Conservation (phyloP, 2,797 vertebrate species). For the Acrossocheilus fasciatus region DNA sequence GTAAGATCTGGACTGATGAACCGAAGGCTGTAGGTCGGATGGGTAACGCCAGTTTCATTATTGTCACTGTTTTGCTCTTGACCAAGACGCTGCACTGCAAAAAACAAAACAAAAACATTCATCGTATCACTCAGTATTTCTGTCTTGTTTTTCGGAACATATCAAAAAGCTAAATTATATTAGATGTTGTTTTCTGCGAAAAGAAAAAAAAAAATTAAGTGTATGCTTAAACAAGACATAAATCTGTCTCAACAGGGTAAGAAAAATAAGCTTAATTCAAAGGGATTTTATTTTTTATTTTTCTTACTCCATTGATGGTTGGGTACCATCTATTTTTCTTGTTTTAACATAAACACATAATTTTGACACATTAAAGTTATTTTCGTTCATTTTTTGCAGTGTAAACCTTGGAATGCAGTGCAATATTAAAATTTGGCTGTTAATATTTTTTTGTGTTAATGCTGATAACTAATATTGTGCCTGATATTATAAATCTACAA, state of each 20-base stretch:
- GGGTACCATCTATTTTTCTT: not conserved
- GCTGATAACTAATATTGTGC: not conserved
- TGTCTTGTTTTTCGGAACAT: not conserved
- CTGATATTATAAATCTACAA: not conserved
- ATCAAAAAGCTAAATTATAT: not conserved
- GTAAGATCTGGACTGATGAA: not conserved
- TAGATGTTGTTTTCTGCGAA: too few relatives aligned
- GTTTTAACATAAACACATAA: not conserved
- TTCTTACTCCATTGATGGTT: too few relatives aligned
- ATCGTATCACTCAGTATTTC: fast-evolving
- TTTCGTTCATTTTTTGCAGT: not conserved
- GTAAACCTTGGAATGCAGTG: not conserved
- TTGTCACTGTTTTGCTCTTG: not conserved
- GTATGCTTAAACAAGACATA: not conserved
- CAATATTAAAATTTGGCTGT: not conserved
- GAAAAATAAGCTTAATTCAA: not conserved
- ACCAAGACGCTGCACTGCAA: too few relatives aligned
- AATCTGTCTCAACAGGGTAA: not conserved
- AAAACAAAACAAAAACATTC: fast-evolving
- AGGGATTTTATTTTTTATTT: too few relatives aligned
- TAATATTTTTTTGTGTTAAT: not conserved
- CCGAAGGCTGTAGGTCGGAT: not conserved
- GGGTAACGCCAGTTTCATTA: not conserved
- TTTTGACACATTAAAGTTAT: not conserved
- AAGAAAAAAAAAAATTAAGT: not conserved